Percentiles rank a stretch among this genome's conserved stretches.
These are phyloP conservation scores for Dysmachus trigonus DNA, from an alignment of 2,888 invertebrate species.

Conservation along the genomic window DNA sequence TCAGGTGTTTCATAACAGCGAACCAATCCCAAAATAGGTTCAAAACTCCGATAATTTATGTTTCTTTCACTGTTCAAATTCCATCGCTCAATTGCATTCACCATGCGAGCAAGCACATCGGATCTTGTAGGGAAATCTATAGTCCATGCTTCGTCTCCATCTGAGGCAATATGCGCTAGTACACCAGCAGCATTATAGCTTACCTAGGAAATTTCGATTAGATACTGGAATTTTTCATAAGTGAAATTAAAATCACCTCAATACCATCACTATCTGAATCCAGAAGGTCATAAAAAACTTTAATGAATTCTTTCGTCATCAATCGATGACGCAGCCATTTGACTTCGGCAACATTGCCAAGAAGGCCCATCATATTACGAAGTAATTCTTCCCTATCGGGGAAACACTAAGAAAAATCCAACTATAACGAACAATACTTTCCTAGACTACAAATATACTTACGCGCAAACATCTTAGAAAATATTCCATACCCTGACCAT, in stretches of 20 bases:
- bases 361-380: slow-evolving; percentile 96
- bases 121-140: slow-evolving; percentile 76
- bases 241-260: slow-evolving; percentile 72
- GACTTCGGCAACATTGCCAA: slow-evolving; percentile 97
- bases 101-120: slow-evolving; percentile 78
- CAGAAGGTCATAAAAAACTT: slow-evolving; percentile 86
- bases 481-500: slow-evolving; percentile 86
- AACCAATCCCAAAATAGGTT: slow-evolving; percentile 88
- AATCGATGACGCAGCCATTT: slow-evolving; percentile 79
- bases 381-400: slow-evolving; percentile 88
- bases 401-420: slow-evolving; percentile 72
- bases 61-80: slow-evolving; percentile 86
- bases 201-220: slow-evolving; percentile 67
- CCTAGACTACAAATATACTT: slow-evolving; percentile 55
- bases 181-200: slow-evolving; percentile 97
- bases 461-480: slow-evolving; percentile 90
- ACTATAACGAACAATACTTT: neutral
- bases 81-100: slow-evolving; percentile 87
- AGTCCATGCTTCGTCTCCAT: slow-evolving; percentile 86
- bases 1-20: slow-evolving; percentile 85
- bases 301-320: slow-evolving; percentile 85
- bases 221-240: neutral
- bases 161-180: slow-evolving; percentile 93
- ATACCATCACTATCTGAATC: slow-evolving; percentile 91
- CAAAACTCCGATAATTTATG: slow-evolving; percentile 96